phyloP scores from a whole-genome alignment of 1,140 invertebrate species.

The Bursaphelenchus mucronatus region DNA sequence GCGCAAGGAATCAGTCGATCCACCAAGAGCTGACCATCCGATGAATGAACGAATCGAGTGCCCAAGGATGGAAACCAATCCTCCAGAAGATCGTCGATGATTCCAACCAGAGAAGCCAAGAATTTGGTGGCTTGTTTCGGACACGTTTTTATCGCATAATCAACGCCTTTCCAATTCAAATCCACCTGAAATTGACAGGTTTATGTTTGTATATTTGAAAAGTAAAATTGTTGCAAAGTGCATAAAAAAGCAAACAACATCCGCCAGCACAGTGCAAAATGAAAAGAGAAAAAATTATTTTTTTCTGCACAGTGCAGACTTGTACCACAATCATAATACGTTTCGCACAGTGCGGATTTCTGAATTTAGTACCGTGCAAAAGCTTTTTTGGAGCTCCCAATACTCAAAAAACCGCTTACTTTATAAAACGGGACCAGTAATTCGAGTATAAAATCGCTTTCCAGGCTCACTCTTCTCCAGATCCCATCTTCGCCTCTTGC shows the following conservation, averaged over 20 bases:
- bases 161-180: slow-evolving; percentile 36
- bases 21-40: slow-evolving; percentile 87
- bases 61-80: slow-evolving; percentile 93
- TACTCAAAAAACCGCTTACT: slow-evolving; percentile 40
- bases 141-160: slow-evolving; percentile 4
- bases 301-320: too few species aligned
- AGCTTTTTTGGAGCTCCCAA: neutral
- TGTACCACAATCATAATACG: too few species aligned
- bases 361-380: too few species aligned
- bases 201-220: slow-evolving; percentile 63
- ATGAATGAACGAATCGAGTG: slow-evolving; percentile 92
- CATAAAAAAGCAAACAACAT: too few species aligned
- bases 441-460: slow-evolving; percentile 67
- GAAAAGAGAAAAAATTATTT: too few species aligned
- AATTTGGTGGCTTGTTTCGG: slow-evolving; percentile 75
- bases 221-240: slow-evolving; percentile 44
- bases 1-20: slow-evolving; percentile 89
- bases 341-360: too few species aligned
- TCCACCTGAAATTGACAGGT: slow-evolving; percentile 13
- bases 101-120: slow-evolving; percentile 83
- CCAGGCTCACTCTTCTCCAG: slow-evolving; percentile 66
- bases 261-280: too few species aligned
- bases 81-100: slow-evolving; percentile 90
- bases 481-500: slow-evolving; percentile 32
- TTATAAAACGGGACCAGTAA: slow-evolving; percentile 65